Conservation (phyloP, 1,140 invertebrate genomes). For the Vanessa atalanta region DNA sequence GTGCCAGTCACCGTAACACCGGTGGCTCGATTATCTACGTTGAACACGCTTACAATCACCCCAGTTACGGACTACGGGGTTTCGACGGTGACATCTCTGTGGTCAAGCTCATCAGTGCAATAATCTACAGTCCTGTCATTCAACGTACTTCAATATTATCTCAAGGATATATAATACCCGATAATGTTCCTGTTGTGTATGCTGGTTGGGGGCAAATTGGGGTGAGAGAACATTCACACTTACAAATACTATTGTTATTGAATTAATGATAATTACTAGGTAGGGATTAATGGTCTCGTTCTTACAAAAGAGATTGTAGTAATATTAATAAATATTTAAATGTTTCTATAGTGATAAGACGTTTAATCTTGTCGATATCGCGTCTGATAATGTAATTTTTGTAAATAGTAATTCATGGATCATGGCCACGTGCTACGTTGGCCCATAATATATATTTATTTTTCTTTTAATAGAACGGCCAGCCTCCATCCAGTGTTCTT, state of each 20-base stretch:
- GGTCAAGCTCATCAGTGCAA: slow-evolving; percentile 32
- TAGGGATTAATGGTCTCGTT: too few species aligned
- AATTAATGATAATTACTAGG: too few species aligned
- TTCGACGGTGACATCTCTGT: slow-evolving; percentile 58
- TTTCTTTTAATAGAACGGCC: slow-evolving; percentile 23
- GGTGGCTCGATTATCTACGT: slow-evolving; percentile 49
- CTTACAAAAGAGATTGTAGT: too few species aligned
- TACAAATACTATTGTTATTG: too few species aligned
- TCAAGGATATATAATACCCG: slow-evolving; percentile 40
- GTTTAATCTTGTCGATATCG: too few species aligned
- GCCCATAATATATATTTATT: too few species aligned
- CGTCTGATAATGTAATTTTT: too few species aligned
- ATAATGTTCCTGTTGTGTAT: slow-evolving; percentile 48
- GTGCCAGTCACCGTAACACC: slow-evolving; percentile 46
- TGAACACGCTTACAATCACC: slow-evolving; percentile 45
- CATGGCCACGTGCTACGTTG: too few species aligned
- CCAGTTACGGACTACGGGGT: slow-evolving; percentile 34
- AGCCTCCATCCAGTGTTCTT: slow-evolving; percentile 66
- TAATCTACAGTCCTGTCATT: slow-evolving; percentile 46
- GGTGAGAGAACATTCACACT: slow-evolving; percentile 36
- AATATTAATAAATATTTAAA: too few species aligned
- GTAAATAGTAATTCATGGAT: too few species aligned
- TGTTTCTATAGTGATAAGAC: too few species aligned
- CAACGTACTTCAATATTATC: slow-evolving; percentile 44
- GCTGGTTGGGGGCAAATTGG: slow-evolving; percentile 57